Conservation (phyloP, 2,797 vertebrate species). For the Epinephelus coioides region DNA sequence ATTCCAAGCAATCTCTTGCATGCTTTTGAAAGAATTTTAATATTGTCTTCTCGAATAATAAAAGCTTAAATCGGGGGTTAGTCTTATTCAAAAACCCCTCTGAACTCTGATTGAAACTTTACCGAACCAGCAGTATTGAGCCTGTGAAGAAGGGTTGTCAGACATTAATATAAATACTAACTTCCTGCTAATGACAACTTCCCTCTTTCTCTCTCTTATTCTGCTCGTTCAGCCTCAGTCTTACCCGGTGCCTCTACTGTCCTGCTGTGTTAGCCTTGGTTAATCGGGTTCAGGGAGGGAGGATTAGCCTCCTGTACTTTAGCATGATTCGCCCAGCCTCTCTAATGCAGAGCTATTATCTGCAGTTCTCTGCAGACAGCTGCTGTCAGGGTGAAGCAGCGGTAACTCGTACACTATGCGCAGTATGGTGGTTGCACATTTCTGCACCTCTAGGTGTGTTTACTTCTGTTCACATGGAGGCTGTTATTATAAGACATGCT, state of each 20-base stretch:
- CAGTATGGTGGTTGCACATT: too few relatives aligned
- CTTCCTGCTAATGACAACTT: constrained; percentile 19
- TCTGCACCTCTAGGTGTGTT: constrained; percentile 35
- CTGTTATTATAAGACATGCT: constrained; percentile 34
- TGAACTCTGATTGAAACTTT: background rate
- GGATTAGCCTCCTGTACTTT: constrained; percentile 79
- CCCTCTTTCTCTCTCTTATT: constrained; percentile 27
- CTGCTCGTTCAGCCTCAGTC: constrained; percentile 25
- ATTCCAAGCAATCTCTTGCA: background rate
- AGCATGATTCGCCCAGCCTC: constrained; percentile 54
- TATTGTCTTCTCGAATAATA: background rate
- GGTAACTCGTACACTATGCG: background rate
- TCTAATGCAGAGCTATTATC: constrained; percentile 69
- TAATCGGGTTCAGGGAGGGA: constrained; percentile 80
- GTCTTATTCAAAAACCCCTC: background rate
- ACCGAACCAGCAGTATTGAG: background rate
- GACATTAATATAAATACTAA: background rate
- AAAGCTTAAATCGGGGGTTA: background rate
- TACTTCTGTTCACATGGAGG: constrained; percentile 6
- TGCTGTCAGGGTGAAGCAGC: constrained; percentile 35
- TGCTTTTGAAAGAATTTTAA: background rate
- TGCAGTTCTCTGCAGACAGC: constrained; percentile 46
- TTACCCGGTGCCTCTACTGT: constrained; percentile 38
- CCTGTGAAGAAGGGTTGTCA: background rate
- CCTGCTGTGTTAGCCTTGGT: constrained; percentile 63